Evolutionary conservation across 2,888 invertebrate species (phyloP).

Genomic region (Allacma fusca): DNA sequence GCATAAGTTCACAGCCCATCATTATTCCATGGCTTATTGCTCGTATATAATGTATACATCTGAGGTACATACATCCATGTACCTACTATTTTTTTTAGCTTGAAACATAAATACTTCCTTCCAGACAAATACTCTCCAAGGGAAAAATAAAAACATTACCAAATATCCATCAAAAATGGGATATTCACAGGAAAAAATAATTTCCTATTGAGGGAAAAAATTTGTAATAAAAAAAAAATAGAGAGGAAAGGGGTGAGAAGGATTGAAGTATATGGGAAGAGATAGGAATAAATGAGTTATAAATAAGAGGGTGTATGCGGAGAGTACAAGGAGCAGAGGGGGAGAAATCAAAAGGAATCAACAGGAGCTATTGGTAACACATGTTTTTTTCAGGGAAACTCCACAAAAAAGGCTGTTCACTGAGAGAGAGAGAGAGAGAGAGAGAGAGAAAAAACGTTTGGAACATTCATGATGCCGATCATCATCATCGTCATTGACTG

Average conservation of each 20-base stretch:
- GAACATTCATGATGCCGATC: background rate
- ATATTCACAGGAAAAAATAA: background rate
- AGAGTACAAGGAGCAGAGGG: background rate
- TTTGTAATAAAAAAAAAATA: background rate
- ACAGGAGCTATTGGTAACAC: slow-evolving; percentile 13
- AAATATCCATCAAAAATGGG: background rate
- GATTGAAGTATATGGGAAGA: background rate
- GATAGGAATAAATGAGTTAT: background rate
- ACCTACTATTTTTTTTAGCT: too few species aligned
- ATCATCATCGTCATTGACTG: slow-evolving; percentile 1
- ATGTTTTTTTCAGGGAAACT: slow-evolving; percentile 10
- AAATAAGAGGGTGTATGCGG: slow-evolving; percentile 5
- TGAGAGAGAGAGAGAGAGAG: background rate
- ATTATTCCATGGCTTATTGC: too few species aligned
- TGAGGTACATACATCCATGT: background rate
- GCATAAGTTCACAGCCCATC: too few species aligned
- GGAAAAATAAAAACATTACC: background rate
- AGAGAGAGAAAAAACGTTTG: background rate
- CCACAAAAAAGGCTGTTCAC: background rate
- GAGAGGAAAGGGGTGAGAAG: background rate
- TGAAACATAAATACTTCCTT: too few species aligned
- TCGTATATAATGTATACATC: background rate
- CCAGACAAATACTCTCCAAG: background rate
- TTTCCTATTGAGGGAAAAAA: slow-evolving; percentile 4
- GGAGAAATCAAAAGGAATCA: slow-evolving; percentile 16